Evolutionary conservation across 2,888 invertebrate genomes (phyloP), one percentile per base, ranked within the genome.

Genomic region (Oscheius sp.): DNA sequence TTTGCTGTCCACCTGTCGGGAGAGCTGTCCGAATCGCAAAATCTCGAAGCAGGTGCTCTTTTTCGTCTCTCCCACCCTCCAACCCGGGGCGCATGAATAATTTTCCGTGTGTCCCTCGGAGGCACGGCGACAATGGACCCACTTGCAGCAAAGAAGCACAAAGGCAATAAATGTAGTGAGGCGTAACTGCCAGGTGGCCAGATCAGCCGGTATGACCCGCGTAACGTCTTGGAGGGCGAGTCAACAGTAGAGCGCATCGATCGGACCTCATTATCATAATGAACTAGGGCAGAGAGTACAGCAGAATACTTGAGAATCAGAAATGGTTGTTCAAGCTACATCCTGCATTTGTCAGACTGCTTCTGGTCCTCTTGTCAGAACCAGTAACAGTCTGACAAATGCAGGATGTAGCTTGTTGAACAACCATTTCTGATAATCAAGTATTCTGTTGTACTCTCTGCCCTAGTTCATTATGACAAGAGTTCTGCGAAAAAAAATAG

Each of bases 231-330:
- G 29, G 63, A 63, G 63, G 63, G 63, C 21, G 68, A 68, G 68
- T 68, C 68, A 68, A 68, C 68, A 68, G 53, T n/a, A n/a, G 48
- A 53, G 59, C 59, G 35, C 68, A 68, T 68, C 68, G 68, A 68
- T 68, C 53, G 68, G 68, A 33, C 32, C 68, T 68, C 68, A 68
- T 68, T 68, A 68, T 53, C 68, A 68, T 68, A 68, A 68, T 68
- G 68, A 66, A 66, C 63, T 63, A 13, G 11, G n/a, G 21, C 29
- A 50, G 9, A 9, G 50, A 13, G 50, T 13, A 50, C 50, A 9
- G 1, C 21, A 29, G 53, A 35, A 29, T 58, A 58, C 59, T 58
- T 58, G 59, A 58, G 59, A 58, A 58, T 50, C 50, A 50, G 50
- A 50, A 50, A 13, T 9, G 10, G 50, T 50, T 9, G 50, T 50